A percentile compares a stretch with the other conserved stretches of the same genome.
Evolutionary conservation across 2,113 vertebrate species (phyloP).

Genomic region (Hassar affinis): DNA sequence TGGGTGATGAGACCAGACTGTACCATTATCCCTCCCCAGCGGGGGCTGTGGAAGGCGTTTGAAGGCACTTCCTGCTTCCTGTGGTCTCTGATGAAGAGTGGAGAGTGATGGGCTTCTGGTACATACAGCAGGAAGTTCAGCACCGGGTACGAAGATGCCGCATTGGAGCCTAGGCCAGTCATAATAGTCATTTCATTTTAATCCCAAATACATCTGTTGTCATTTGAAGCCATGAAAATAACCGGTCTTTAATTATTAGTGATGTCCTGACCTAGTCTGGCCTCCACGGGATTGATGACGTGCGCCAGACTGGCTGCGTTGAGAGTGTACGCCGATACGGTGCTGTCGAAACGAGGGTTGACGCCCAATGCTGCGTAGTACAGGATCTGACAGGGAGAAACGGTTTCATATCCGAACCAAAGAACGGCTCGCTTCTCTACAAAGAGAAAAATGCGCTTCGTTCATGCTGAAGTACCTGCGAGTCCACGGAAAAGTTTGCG

Average conservation of each 20-base stretch:
- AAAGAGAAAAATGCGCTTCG: background rate
- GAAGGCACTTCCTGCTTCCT: conserved; percentile 77
- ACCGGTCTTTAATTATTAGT: background rate
- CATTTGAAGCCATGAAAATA: background rate
- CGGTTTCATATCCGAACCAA: background rate
- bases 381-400: conserved; percentile 74
- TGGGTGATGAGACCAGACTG: background rate
- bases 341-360: conserved; percentile 84
- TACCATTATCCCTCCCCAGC: conserved; percentile 98
- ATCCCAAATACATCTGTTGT: background rate
- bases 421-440: too few relatives aligned
- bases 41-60: conserved; percentile 95
- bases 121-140: conserved; percentile 94
- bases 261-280: conserved; percentile 81
- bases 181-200: background rate
- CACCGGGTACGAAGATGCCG: conserved; percentile 89
- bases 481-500: conserved; percentile 94
- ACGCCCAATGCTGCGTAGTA: conserved; percentile 89
- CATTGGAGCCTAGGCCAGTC: conserved; percentile 82
- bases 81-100: conserved; percentile 86
- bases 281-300: conserved; percentile 96
- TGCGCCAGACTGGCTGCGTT: conserved; percentile 87
- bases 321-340: conserved; percentile 79
- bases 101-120: conserved; percentile 86
- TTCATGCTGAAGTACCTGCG: conserved; percentile 76